These are phyloP conservation scores for Drosophila miranda DNA, from an alignment of 1,140 invertebrate species.

Conservation along the genomic window DNA sequence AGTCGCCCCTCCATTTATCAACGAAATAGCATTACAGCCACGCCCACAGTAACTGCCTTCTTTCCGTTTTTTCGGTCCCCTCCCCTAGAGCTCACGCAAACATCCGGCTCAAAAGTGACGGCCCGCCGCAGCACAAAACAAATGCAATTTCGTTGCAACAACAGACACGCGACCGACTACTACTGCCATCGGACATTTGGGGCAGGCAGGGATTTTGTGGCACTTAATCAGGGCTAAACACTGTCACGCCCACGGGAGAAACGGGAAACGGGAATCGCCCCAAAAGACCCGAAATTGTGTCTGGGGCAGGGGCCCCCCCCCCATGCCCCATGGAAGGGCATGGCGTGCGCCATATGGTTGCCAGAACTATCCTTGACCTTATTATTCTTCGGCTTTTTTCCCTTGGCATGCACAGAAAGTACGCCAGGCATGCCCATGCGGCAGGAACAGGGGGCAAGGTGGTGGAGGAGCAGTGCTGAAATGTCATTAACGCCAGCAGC, in stretches of 20 bases:
- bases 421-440: not conserved
- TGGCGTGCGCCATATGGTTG: conserved; percentile 1
- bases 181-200: conserved; percentile 9
- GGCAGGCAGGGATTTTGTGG: conserved; percentile 16
- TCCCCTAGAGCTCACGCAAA: conserved; percentile 17
- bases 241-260: conserved; percentile 28
- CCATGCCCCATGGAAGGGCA: not conserved
- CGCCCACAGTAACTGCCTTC: conserved; percentile 10
- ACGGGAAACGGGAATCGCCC: not conserved
- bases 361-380: conserved; percentile 65
- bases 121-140: conserved; percentile 22
- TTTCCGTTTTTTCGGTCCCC: not conserved
- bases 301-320: not conserved
- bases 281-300: conserved; percentile 19
- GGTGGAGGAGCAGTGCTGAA: conserved; percentile 23
- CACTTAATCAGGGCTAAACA: conserved; percentile 45
- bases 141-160: conserved; percentile 48
- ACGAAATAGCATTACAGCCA: conserved; percentile 4
- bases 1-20: conserved; percentile 26
- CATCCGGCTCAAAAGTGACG: conserved; percentile 47
- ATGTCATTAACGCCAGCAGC: conserved; percentile 55
- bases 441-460: no score
- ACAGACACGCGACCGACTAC: conserved; percentile 35
- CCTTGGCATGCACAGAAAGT: conserved; percentile 38
- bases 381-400: conserved; percentile 22